Conservation (phyloP, 2,888 invertebrate genomes). For the Pristionchus mayeri region DNA sequence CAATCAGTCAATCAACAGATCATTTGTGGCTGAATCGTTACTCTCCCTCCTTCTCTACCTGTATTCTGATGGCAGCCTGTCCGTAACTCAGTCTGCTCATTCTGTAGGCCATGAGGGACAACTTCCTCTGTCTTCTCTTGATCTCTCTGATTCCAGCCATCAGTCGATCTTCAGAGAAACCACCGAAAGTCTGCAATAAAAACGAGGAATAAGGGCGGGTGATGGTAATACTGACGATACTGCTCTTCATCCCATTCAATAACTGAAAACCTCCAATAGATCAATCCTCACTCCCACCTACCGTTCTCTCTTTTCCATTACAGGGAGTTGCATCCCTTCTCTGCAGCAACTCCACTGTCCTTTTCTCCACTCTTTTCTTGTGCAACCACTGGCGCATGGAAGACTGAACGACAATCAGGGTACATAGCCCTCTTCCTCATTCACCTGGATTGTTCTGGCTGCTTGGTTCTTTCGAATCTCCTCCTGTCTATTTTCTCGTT, state of each 20-base stretch:
- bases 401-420: neutral
- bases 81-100: too few species aligned
- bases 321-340: conserved; percentile 15
- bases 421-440: neutral
- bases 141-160: conserved; percentile 15
- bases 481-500: neutral
- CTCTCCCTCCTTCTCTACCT: neutral
- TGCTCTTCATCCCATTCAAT: neutral
- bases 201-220: neutral
- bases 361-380: neutral
- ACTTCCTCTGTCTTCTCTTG: conserved; percentile 46
- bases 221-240: neutral
- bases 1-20: neutral
- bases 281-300: neutral
- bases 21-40: too few species aligned
- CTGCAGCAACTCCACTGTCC: neutral
- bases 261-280: too few species aligned
- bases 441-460: conserved; percentile 31
- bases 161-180: neutral
- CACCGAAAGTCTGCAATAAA: conserved; percentile 21
- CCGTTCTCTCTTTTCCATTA: neutral
- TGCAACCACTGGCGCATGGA: neutral
- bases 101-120: conserved; percentile 34
- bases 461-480: conserved; percentile 35
- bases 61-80: conserved; percentile 30